Conservation (phyloP, 1,140 invertebrate genomes). For the Neodiprion pinetum region DNA sequence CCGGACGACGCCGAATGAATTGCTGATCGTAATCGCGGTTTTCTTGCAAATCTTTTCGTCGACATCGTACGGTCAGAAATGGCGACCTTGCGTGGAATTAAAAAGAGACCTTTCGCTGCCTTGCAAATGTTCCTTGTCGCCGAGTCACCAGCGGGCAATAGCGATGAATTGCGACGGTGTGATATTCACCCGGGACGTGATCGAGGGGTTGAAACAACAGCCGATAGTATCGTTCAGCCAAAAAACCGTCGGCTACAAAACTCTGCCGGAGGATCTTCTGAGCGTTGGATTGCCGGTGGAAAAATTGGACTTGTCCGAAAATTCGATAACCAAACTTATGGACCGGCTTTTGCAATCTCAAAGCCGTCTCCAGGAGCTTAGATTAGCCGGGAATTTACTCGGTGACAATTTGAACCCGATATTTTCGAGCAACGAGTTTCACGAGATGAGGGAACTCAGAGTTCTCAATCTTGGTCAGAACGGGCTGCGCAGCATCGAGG, state of each 20-base stretch:
- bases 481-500: slow-evolving; percentile 79
- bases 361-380: slow-evolving; percentile 71
- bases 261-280: slow-evolving; percentile 66
- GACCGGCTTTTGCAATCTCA: slow-evolving; percentile 77
- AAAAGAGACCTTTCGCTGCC: slow-evolving; percentile 70
- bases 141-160: slow-evolving; percentile 53
- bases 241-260: slow-evolving; percentile 78
- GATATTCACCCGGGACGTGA: slow-evolving; percentile 79
- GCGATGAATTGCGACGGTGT: slow-evolving; percentile 82
- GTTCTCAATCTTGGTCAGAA: slow-evolving; percentile 82
- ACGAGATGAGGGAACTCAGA: slow-evolving; percentile 74
- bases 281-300: slow-evolving; percentile 70
- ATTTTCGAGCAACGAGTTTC: slow-evolving; percentile 84
- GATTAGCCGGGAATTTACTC: slow-evolving; percentile 80
- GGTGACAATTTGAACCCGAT: slow-evolving; percentile 90
- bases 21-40: neutral
- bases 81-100: slow-evolving; percentile 70
- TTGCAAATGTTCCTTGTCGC: slow-evolving; percentile 61
- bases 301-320: slow-evolving; percentile 81
- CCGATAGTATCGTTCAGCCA: slow-evolving; percentile 81
- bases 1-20: neutral
- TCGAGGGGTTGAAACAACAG: slow-evolving; percentile 74
- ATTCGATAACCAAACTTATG: slow-evolving; percentile 79
- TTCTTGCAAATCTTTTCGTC: neutral
- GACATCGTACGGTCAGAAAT: slow-evolving; percentile 35